Conservation (phyloP, 2,113 vertebrate genomes). For the Reinhardtius hippoglossoides region DNA sequence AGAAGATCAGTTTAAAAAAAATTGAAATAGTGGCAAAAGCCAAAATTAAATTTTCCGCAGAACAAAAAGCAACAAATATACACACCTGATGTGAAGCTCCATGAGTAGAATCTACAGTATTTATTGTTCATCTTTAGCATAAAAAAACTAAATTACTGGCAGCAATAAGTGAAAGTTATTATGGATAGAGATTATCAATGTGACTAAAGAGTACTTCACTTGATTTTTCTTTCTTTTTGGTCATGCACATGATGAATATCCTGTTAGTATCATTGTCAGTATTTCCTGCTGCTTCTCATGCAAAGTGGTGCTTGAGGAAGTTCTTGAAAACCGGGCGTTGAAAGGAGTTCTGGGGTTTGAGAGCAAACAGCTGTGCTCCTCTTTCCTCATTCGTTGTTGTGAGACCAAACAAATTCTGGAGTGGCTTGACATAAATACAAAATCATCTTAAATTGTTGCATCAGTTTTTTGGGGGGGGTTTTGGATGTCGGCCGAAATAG, state of each 20-base stretch:
- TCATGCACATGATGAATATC: conserved; percentile 64
- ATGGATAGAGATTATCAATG: conserved; percentile 47
- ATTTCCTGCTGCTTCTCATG: conserved; percentile 75
- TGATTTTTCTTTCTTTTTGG: conserved; percentile 13
- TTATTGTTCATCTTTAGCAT: background rate
- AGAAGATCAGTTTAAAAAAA: no score
- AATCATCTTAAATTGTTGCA: conserved; percentile 67
- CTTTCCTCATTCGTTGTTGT: conserved; percentile 54
- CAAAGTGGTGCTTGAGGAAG: conserved; percentile 78
- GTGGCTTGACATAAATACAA: conserved; percentile 56
- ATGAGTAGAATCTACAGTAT: background rate
- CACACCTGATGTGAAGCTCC: conserved; percentile 36
- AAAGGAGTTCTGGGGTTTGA: conserved; percentile 67
- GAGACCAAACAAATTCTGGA: conserved; percentile 52
- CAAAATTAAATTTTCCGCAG: no score
- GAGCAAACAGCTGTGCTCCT: conserved; percentile 82
- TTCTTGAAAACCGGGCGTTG: conserved; percentile 66
- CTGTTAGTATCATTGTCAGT: conserved; percentile 70
- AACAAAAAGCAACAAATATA: no score
- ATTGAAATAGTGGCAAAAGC: no score
- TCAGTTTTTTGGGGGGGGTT: conserved; percentile 13
- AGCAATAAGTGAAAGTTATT: conserved; percentile 43
- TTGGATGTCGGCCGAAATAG: conserved; percentile 39
- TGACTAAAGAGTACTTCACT: conserved; percentile 48
- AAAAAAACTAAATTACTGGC: conserved; percentile 2